Conservation (phyloP, 2,888 invertebrate genomes). For the Drosophila tanythrix region DNA sequence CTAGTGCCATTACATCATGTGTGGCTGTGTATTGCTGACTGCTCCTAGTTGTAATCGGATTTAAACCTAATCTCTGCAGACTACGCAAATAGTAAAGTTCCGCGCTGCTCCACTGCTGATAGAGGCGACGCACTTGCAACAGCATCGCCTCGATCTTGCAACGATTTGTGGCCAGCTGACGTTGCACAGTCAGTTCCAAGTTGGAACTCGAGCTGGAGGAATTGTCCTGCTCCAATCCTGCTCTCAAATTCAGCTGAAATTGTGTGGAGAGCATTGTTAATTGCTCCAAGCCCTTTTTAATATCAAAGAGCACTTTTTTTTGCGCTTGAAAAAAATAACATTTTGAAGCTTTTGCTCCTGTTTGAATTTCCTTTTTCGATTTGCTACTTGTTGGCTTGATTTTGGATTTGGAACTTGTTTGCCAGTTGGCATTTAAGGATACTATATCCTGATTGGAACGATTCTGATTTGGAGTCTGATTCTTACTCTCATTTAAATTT, state of each 20-base stretch:
- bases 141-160: slow-evolving; percentile 54
- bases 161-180: slow-evolving; percentile 51
- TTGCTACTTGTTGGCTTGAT: slow-evolving; percentile 9
- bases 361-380: slow-evolving; percentile 1
- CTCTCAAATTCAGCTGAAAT: slow-evolving; percentile 66
- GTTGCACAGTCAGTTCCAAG: slow-evolving; percentile 55
- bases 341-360: slow-evolving; percentile 34
- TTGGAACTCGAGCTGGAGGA: slow-evolving; percentile 19
- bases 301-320: slow-evolving; percentile 81
- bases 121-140: slow-evolving; percentile 56
- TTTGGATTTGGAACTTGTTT: not conserved
- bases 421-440: not conserved
- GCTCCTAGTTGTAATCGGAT: slow-evolving; percentile 4
- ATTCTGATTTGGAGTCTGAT: not conserved
- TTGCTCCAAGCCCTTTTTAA: slow-evolving; percentile 83
- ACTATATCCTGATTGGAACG: not conserved
- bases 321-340: slow-evolving; percentile 77
- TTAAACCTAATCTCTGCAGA: slow-evolving; percentile 64
- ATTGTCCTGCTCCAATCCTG: not conserved
- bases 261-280: slow-evolving; percentile 77
- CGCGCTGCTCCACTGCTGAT: slow-evolving; percentile 70
- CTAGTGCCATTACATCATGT: slow-evolving; percentile 65
- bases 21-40: slow-evolving; percentile 32
- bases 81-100: slow-evolving; percentile 73
- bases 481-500: not conserved